Evolutionary conservation across 2,113 vertebrate genomes (phyloP).

Genomic region (Hystrix brachyura): DNA sequence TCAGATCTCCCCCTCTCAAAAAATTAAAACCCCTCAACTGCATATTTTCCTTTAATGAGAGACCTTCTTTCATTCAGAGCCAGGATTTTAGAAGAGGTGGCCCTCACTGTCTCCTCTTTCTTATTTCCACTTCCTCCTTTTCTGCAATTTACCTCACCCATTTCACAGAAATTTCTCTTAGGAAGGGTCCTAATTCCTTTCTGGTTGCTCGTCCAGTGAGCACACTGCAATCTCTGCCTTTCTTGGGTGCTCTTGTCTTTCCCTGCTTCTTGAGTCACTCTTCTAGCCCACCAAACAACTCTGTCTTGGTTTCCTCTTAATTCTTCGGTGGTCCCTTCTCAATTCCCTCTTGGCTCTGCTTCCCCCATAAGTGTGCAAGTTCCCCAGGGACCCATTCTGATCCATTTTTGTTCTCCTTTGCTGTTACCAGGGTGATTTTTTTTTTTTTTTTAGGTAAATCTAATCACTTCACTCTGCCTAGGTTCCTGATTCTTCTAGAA

Average conservation of each 20-base stretch:
- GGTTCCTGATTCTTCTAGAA: background rate
- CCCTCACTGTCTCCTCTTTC: background rate
- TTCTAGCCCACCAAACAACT: background rate
- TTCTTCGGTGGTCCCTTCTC: background rate
- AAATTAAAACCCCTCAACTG: background rate
- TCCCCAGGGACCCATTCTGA: background rate
- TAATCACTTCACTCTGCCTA: background rate
- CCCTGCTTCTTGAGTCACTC: background rate
- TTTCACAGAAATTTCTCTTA: background rate
- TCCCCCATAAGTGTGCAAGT: background rate
- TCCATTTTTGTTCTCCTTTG: slow-evolving; percentile 17
- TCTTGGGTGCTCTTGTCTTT: background rate
- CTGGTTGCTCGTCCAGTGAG: background rate
- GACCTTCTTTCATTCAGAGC: background rate
- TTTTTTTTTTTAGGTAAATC: background rate
- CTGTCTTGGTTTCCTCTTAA: background rate
- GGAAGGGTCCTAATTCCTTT: background rate
- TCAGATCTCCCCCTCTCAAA: background rate
- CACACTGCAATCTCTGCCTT: background rate
- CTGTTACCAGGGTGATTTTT: slow-evolving; percentile 22
- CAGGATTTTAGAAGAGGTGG: background rate
- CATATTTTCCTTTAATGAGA: background rate
- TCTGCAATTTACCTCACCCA: background rate
- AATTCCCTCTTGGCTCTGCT: slow-evolving; percentile 6
- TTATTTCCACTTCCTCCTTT: background rate